These are phyloP conservation scores for Hydrotaea diabolus DNA, from an alignment of 2,888 invertebrate genomes.

Conservation along the genomic window DNA sequence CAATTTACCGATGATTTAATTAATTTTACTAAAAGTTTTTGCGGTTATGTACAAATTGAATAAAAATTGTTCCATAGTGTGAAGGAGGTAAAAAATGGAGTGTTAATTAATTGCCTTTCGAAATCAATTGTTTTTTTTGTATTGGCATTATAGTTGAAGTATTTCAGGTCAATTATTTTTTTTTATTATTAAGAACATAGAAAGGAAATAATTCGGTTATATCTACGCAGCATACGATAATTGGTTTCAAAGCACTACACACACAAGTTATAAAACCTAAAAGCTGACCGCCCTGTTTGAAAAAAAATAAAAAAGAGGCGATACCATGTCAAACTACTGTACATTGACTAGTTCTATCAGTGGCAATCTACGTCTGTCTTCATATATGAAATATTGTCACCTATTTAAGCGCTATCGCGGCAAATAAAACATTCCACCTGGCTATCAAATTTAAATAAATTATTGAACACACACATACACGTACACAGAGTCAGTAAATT, in stretches of 20 bases:
- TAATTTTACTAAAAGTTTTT: constrained; percentile 48
- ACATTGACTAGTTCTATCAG: background rate
- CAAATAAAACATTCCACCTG: background rate
- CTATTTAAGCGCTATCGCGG: background rate
- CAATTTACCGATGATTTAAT: constrained; percentile 29
- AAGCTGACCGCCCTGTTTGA: no score
- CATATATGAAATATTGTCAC: constrained; percentile 18
- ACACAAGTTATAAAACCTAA: no score
- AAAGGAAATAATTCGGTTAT: no score
- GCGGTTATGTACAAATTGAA: background rate
- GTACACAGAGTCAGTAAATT: background rate
- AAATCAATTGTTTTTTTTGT: background rate
- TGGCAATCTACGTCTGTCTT: background rate
- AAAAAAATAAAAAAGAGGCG: no score
- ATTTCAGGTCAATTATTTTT: no score
- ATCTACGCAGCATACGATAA: no score
- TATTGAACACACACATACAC: background rate
- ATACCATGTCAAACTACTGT: constrained; percentile 15
- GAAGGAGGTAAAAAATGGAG: background rate
- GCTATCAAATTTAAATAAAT: constrained; percentile 29
- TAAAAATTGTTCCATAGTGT: background rate
- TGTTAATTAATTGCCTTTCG: constrained; percentile 7
- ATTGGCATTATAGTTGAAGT: background rate
- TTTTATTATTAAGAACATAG: background rate
- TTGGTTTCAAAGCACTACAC: no score